Evolutionary conservation across 2,113 vertebrate species (phyloP).

Genomic region (Nycticorax nycticorax): DNA sequence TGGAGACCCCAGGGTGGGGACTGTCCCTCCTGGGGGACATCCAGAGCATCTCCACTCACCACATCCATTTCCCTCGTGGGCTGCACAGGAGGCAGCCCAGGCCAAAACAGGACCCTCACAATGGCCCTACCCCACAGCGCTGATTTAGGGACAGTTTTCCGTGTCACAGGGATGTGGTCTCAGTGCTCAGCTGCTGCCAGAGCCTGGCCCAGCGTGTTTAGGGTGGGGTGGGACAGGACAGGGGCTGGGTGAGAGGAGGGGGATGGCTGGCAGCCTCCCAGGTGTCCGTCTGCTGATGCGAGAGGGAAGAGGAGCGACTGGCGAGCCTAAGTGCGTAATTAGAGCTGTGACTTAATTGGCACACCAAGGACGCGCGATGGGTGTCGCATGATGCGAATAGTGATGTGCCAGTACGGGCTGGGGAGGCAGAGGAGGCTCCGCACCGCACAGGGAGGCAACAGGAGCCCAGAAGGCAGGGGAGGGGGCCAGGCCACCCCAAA

Average conservation of each 20-base stretch:
- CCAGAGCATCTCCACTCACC: accelerated
- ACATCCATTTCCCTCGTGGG: not conserved
- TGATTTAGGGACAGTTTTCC: not conserved
- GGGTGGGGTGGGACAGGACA: not conserved
- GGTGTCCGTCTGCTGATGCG: not conserved
- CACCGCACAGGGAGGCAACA: accelerated
- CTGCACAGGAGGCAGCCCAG: accelerated
- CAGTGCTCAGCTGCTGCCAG: accelerated
- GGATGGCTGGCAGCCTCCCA: not conserved
- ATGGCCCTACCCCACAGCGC: accelerated
- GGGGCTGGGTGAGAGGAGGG: not conserved
- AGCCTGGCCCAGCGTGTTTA: accelerated
- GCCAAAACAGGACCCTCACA: not conserved
- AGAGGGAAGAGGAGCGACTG: not conserved
- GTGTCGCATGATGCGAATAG: not conserved
- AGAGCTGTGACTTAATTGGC: conserved; percentile 23
- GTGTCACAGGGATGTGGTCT: accelerated
- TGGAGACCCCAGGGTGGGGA: not conserved
- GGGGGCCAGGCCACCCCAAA: not conserved
- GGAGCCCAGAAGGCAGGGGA: accelerated
- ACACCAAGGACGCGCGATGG: not conserved
- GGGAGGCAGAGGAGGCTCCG: not conserved
- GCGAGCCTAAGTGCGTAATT: not conserved
- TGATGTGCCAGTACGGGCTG: not conserved
- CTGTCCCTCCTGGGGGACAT: not conserved